Evolutionary conservation across 2,113 vertebrate genomes (phyloP), one percentile per base, ranked within the genome.

Genomic region (Columba livia): DNA sequence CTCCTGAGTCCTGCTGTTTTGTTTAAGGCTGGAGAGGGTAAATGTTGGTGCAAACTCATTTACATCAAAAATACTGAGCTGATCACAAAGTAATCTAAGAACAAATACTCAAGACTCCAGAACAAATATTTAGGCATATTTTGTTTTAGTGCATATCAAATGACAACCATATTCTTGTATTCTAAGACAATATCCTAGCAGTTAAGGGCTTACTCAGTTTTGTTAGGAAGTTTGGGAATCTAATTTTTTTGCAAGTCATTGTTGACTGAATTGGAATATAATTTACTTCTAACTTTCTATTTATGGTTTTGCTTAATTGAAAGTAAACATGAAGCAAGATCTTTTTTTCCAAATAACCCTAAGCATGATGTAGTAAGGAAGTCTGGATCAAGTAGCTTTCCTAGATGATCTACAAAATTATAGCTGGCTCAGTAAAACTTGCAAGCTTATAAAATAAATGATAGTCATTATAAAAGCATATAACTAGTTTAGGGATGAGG

Each of bases 21-120:
- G 89, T 97, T 97, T 97, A 97, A 98, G 89, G 72, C 85, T 56
- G 53, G 71, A 90, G 94, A 97, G 94, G 94, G 94, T 97, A 98
- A 98, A 98, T 96, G 97, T 97, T 98, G 97, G 74, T 97, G 85
- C 71, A 96, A 97, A 86, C 77, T 97, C 78, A 97, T 98, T 98
- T 97, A 79, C 96, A 98, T 97, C 70, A 94, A 93, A 98, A 97
- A 97, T 96, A 97, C 88, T 25, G 78, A 95, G 73, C 92, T 96
- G 85, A 95, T 97, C 19, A 2, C 89, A 96, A 65, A 91, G 71
- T 97, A 97, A 98, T 97, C 92, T 90, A 79, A 94, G 86, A 94
- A 78, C 72, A 97, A 97, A 97, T 91, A 97, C 44, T 53, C 81
- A 89, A 79, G 90, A 75, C 75, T 95, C 56, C 89, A 90, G 94